phyloP scores from a whole-genome alignment of 2,797 vertebrate species.

The Cuculus canorus region DNA sequence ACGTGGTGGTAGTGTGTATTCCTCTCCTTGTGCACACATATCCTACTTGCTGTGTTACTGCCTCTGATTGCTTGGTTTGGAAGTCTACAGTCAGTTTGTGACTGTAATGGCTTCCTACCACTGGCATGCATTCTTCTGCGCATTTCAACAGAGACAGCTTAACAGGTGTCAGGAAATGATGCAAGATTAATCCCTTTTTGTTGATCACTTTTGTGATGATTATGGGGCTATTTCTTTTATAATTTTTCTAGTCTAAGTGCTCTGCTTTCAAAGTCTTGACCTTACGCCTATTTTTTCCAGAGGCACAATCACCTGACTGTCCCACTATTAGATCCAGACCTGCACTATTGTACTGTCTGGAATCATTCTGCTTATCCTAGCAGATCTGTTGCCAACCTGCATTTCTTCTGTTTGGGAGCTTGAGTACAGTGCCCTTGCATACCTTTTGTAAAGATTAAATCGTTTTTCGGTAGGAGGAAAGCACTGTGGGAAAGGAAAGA shows the following conservation, averaged over 20 bases:
- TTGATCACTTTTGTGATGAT: neutral
- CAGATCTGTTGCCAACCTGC: neutral
- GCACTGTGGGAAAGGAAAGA: neutral
- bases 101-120: neutral
- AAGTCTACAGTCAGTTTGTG: neutral
- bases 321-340: neutral
- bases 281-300: neutral
- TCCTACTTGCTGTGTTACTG: neutral
- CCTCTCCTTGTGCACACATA: neutral
- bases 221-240: neutral
- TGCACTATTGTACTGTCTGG: neutral
- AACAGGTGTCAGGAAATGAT: conserved; percentile 40
- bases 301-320: neutral
- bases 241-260: neutral
- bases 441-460: neutral
- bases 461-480: neutral
- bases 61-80: neutral
- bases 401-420: neutral
- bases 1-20: neutral
- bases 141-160: neutral
- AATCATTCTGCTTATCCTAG: neutral
- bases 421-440: neutral
- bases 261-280: neutral
- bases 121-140: neutral
- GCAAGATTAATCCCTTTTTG: neutral